Evolutionary conservation across 2,113 vertebrate genomes (phyloP).

Genomic region (Mastomys natalensis): DNA sequence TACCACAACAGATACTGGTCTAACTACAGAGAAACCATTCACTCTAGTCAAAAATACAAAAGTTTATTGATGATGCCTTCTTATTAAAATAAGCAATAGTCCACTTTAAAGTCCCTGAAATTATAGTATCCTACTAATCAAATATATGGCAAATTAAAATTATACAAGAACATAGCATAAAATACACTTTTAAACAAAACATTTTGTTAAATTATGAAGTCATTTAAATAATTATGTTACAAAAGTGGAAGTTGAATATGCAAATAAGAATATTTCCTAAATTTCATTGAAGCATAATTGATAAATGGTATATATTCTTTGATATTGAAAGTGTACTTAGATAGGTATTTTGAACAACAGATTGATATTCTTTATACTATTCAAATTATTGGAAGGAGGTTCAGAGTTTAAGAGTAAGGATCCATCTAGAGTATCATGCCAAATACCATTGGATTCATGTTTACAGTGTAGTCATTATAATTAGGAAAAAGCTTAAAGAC

Average conservation of each 20-base stretch:
- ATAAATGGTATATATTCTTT: neutral
- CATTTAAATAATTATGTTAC: neutral
- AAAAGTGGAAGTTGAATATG: neutral
- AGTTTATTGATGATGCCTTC: neutral
- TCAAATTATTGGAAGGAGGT: too few species aligned
- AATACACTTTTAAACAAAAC: neutral
- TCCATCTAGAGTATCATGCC: too few species aligned
- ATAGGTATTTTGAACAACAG: too few species aligned
- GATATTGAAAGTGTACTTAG: neutral
- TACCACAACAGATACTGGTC: neutral
- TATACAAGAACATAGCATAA: neutral
- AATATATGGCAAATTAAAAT: neutral
- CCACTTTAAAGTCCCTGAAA: neutral
- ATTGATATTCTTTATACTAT: too few species aligned
- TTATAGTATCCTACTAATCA: neutral
- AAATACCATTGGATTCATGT: too few species aligned
- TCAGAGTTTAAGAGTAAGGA: too few species aligned
- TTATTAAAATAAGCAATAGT: neutral
- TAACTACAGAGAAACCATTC: neutral
- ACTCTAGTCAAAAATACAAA: neutral
- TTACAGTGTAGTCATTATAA: too few species aligned
- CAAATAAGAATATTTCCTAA: neutral
- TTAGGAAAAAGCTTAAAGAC: too few species aligned
- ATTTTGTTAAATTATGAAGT: neutral
- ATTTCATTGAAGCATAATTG: too few species aligned